Base-by-base conservation (phyloP, 2,888 invertebrate species). In the Zelleria hepariella region DNA sequence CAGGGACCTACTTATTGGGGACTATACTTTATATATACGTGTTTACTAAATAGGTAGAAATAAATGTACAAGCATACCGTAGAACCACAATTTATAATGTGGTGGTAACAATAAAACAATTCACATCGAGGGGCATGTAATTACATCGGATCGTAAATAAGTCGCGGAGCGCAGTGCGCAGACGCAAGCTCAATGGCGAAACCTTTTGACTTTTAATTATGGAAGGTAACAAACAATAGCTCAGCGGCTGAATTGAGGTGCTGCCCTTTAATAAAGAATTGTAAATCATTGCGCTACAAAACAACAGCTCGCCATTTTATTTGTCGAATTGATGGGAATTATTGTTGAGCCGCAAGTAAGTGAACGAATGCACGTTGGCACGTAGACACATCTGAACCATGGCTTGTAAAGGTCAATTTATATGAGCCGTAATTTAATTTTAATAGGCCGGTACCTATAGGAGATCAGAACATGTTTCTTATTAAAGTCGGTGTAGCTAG, bases 141-240 rank as follows among this genome's bases (percentile, higher is more conserved):
- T 82, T 82, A 81, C 68, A 64, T 62, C 65, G 66, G 62, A 67
- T 67, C 66, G 78, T 82, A 82, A 81, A 82, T 71, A 77, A 75
- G 67, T 57, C 47, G 26, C 48, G 42, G 54, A 15, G 15, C 7
- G 51, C 8, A 23, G 24, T n/a, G n/a, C 15, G 57, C 47, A 48
- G 21, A 15, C 54, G 25, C 32, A 51, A 32, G 60, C 62, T 54
- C 62, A 67, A 69, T 72, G 67, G 74, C 64, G 73, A 78, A 78
- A 78, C 80, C 78, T 78, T 78, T 80, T 72, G 77, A 75, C 73
- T 80, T 79, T 81, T 83, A 80, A 80, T 83, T 81, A 82, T 77
- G 72, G 71, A 72, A 74, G 67, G 67, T 62, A 69, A 69, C 69
- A 66, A 66, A 77, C 75, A 75, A 80, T 73, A 73, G 71, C 69